phyloP scores from a whole-genome alignment of 2,797 vertebrate species.

The Falco cherrug region DNA sequence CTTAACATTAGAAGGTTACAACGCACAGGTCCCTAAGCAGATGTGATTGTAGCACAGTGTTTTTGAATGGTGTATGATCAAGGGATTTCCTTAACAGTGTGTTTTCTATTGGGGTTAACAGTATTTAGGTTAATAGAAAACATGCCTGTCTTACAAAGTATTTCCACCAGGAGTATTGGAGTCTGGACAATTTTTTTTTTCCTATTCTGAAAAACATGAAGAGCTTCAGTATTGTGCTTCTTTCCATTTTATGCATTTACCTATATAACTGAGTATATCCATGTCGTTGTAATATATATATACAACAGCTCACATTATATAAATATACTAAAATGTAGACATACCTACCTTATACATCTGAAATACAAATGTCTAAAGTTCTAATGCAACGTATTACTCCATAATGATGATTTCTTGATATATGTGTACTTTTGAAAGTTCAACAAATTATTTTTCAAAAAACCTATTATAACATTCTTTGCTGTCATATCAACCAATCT shows the following conservation, averaged over 20 bases:
- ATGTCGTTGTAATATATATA: neutral
- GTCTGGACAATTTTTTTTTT: constrained; percentile 68
- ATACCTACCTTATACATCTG: neutral
- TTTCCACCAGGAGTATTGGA: constrained; percentile 74
- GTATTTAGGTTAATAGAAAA: constrained; percentile 75
- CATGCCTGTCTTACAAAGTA: constrained; percentile 64
- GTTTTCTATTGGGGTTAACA: constrained; percentile 62
- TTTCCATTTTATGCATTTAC: constrained; percentile 21
- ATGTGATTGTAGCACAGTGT: neutral
- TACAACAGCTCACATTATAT: neutral
- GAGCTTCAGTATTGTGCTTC: neutral
- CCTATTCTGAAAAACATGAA: constrained; percentile 50
- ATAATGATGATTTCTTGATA: neutral
- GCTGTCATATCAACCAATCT: neutral
- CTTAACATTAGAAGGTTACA: neutral
- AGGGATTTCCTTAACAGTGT: constrained; percentile 49
- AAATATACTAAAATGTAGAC: neutral
- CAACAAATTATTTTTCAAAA: neutral
- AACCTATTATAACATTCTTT: neutral
- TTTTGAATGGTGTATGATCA: constrained; percentile 28
- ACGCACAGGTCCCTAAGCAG: neutral
- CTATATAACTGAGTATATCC: neutral
- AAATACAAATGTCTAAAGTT: neutral
- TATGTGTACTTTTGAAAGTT: neutral
- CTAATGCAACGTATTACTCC: neutral